Evolutionary conservation across 2,113 vertebrate species (phyloP).

Genomic region (Pyrgilauda ruficollis): DNA sequence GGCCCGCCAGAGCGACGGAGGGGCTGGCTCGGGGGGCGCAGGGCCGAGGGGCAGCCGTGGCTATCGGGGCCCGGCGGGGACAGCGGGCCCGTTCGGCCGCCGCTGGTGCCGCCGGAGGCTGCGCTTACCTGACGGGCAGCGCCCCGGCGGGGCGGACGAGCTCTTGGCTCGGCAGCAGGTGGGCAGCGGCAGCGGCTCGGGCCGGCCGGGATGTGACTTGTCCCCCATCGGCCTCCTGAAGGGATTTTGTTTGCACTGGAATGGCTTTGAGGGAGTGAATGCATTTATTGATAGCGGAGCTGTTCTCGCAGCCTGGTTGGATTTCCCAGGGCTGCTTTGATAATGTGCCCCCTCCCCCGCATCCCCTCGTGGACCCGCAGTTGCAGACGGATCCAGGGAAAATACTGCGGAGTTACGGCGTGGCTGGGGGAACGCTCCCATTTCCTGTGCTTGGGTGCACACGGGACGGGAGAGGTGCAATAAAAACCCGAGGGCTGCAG

Average conservation of each 20-base stretch:
- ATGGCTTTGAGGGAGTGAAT: conserved; percentile 8
- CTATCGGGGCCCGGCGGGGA: too few species aligned
- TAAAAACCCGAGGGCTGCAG: neutral
- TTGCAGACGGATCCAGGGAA: neutral
- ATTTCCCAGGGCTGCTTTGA: conserved; percentile 26
- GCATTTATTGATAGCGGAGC: conserved; percentile 13
- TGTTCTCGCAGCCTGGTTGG: neutral
- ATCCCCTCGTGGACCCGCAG: neutral
- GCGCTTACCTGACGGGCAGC: neutral
- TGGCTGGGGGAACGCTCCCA: neutral
- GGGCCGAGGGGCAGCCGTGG: too few species aligned
- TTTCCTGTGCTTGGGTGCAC: neutral
- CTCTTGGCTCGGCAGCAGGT: neutral
- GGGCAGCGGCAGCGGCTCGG: neutral
- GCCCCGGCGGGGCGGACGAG: neutral
- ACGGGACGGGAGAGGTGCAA: neutral
- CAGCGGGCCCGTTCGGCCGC: neutral
- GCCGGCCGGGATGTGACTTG: neutral
- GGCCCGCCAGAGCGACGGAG: neutral
- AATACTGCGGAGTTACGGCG: neutral
- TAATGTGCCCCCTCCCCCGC: neutral
- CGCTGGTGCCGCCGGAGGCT: neutral
- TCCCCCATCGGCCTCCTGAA: neutral
- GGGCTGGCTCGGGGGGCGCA: neutral
- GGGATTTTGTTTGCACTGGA: conserved; percentile 35